phyloP scores from a whole-genome alignment of 2,888 invertebrate genomes.

The Odontocolon sp. region DNA sequence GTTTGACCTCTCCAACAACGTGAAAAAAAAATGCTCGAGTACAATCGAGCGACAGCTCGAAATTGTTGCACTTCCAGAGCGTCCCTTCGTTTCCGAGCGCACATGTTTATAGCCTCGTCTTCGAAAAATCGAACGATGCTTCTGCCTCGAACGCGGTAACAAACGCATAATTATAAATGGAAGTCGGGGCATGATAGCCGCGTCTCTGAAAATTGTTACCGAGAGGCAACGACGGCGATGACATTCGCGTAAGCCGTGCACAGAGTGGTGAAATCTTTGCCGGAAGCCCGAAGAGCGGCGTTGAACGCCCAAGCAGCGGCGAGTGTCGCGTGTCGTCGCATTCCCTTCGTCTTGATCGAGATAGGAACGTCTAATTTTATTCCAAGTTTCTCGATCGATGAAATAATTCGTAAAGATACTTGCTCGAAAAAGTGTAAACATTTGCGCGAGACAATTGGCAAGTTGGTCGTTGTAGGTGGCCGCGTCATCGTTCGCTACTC shows the following conservation, averaged over 20 bases:
- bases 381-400: background rate
- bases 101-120: slow-evolving; percentile 79
- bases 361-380: background rate
- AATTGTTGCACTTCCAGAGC: slow-evolving; percentile 80
- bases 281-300: slow-evolving; percentile 82
- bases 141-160: too few relatives aligned
- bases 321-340: slow-evolving; percentile 81
- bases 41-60: slow-evolving; percentile 80
- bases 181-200: background rate
- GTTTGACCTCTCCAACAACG: slow-evolving; percentile 79
- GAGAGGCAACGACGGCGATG: slow-evolving; percentile 76
- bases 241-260: slow-evolving; percentile 83
- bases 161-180: too few relatives aligned
- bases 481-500: slow-evolving; percentile 72
- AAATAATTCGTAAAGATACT: background rate
- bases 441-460: slow-evolving; percentile 79
- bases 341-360: slow-evolving; percentile 69
- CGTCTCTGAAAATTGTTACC: slow-evolving; percentile 59
- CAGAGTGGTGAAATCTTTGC: slow-evolving; percentile 82
- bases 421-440: slow-evolving; percentile 80
- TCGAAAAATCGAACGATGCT: slow-evolving; percentile 76
- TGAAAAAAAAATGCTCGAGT: slow-evolving; percentile 80
- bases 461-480: slow-evolving; percentile 81
- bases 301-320: slow-evolving; percentile 84
- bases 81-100: slow-evolving; percentile 76